Percentiles rank a stretch among this genome's conserved stretches.
These are phyloP conservation scores for Polyodon spathula DNA, from an alignment of 2,113 vertebrate species.

Conservation along the genomic window DNA sequence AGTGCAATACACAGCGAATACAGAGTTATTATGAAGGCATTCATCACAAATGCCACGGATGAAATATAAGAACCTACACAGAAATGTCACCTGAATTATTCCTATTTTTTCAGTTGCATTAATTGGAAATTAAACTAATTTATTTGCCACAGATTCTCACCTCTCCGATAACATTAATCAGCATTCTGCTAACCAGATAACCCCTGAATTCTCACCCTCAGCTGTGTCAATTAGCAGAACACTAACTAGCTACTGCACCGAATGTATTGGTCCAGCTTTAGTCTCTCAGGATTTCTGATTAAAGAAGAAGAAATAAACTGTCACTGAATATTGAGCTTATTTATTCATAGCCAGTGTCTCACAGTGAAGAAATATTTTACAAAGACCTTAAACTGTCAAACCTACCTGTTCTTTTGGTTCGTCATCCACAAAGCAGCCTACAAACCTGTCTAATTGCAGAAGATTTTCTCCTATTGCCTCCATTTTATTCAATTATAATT, in stretches of 20 bases:
- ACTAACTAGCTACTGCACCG: conserved; percentile 44
- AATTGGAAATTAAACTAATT: conserved; percentile 54
- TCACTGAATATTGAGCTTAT: conserved; percentile 44
- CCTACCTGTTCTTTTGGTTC: conserved; percentile 44
- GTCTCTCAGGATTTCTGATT: conserved; percentile 58
- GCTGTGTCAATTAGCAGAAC: conserved; percentile 61
- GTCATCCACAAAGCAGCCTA: conserved; percentile 16
- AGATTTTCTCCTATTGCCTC: conserved; percentile 28
- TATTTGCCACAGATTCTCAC: conserved; percentile 13
- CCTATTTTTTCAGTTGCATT: conserved; percentile 14
- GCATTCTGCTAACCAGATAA: conserved; percentile 55
- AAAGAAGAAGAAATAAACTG: conserved; percentile 53
- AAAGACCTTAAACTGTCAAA: conserved; percentile 47
- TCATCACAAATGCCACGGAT: too few relatives aligned
- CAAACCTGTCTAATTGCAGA: conserved; percentile 41
- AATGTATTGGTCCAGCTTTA: conserved; percentile 38
- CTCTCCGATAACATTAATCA: conserved; percentile 56
- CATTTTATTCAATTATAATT: too few relatives aligned
- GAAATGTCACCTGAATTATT: too few relatives aligned
- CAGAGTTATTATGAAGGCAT: too few relatives aligned
- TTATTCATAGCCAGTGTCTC: conserved; percentile 45
- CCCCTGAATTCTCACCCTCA: conserved; percentile 54
- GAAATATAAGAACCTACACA: too few relatives aligned
- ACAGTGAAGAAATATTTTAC: conserved; percentile 41
- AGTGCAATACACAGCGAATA: too few relatives aligned